phyloP scores from a whole-genome alignment of 2,888 invertebrate species.

The Papilio protenor region DNA sequence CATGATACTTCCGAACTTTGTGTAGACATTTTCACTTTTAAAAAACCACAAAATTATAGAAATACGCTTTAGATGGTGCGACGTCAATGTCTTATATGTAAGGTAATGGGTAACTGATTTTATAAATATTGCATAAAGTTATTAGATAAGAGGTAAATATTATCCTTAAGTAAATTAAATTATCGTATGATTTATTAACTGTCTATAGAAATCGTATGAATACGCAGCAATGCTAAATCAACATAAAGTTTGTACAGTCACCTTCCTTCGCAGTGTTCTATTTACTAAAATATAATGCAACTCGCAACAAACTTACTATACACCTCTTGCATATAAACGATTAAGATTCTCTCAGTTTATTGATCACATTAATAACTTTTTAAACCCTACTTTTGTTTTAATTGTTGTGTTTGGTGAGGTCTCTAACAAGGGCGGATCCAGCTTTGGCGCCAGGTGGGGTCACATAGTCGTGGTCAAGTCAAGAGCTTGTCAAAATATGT shows the following conservation, averaged over 20 bases:
- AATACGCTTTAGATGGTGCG: background rate
- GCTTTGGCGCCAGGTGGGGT: too few relatives aligned
- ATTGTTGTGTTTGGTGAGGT: too few relatives aligned
- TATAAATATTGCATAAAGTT: background rate
- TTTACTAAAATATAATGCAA: background rate
- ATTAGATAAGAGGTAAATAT: background rate
- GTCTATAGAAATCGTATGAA: background rate
- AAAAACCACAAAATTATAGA: background rate
- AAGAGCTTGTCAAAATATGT: too few relatives aligned
- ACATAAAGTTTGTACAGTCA: background rate
- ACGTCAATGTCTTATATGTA: background rate
- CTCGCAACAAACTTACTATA: too few relatives aligned
- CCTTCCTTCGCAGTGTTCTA: background rate
- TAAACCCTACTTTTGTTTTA: background rate
- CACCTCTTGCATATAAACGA: background rate
- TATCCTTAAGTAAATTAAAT: background rate
- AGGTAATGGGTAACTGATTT: background rate
- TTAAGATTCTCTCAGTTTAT: background rate
- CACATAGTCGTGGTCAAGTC: too few relatives aligned
- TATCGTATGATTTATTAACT: background rate
- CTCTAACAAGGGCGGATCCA: too few relatives aligned
- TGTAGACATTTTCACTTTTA: constrained; percentile 1
- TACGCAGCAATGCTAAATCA: background rate
- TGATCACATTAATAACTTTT: background rate
- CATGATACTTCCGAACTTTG: background rate